A percentile compares a stretch with the other conserved stretches of the same genome.
phyloP scores from a whole-genome alignment of 2,113 vertebrate genomes.

The Upupa epops region DNA sequence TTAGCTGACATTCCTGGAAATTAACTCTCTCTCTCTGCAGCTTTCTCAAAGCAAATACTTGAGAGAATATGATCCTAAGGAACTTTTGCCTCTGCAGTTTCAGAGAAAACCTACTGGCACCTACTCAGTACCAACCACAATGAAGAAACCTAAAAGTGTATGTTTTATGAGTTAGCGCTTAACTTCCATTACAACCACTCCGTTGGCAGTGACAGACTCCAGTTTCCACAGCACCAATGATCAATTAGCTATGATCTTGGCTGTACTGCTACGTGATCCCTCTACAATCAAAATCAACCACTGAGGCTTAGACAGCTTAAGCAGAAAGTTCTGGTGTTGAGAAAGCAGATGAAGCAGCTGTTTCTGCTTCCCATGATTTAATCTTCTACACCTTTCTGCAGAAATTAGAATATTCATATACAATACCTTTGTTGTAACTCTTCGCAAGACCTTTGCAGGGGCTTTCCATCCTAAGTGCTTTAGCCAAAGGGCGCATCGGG shows the following conservation, averaged over 20 bases:
- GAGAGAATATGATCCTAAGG: not conserved
- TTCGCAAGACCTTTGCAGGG: constrained; percentile 78
- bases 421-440: constrained; percentile 85
- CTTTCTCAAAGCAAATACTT: not conserved
- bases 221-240: not conserved
- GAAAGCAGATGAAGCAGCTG: not conserved
- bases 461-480: constrained; percentile 72
- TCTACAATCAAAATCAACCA: not conserved
- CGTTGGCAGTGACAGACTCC: not conserved
- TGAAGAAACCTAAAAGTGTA: fast-evolving
- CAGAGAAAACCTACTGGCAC: not conserved
- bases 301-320: not conserved
- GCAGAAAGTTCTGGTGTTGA: not conserved
- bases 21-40: not conserved
- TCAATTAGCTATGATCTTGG: not conserved
- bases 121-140: not conserved
- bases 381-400: not conserved
- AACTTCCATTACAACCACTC: not conserved
- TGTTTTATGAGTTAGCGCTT: not conserved
- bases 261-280: not conserved
- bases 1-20: not conserved
- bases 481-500: constrained; percentile 81
- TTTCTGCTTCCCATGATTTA: not conserved
- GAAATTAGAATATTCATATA: not conserved
- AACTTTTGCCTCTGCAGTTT: not conserved